A percentile compares a stretch with the other conserved stretches of the same genome.
phyloP scores from a whole-genome alignment of 2,888 invertebrate species.

The Papilio elwesi region DNA sequence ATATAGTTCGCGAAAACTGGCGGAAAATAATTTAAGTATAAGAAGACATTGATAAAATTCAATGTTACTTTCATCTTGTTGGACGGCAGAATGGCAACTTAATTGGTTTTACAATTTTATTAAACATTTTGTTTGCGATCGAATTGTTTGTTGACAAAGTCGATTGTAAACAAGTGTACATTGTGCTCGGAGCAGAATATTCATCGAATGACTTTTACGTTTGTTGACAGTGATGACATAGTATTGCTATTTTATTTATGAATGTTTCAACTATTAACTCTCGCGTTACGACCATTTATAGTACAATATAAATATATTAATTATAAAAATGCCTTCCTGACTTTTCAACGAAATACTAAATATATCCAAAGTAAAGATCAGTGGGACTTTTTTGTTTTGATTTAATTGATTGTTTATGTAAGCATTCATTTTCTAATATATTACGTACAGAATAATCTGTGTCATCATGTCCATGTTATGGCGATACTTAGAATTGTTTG shows the following conservation, averaged over 20 bases:
- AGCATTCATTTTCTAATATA: too few species aligned
- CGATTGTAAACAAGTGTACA: conserved; percentile 57
- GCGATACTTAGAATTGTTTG: too few species aligned
- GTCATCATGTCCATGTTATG: too few species aligned
- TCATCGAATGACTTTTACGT: conserved; percentile 22
- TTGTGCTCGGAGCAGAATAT: conserved; percentile 21
- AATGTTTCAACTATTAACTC: conserved; percentile 24
- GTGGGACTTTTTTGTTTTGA: too few species aligned
- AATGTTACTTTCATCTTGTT: conserved; percentile 58
- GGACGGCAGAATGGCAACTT: conserved; percentile 48
- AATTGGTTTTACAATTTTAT: conserved; percentile 58
- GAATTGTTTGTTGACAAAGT: conserved; percentile 50
- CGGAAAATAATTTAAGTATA: conserved; percentile 51
- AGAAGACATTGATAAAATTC: conserved; percentile 48
- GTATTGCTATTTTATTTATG: conserved; percentile 18
- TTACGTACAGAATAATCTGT: too few species aligned
- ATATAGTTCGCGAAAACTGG: conserved; percentile 56
- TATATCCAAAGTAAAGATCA: not conserved
- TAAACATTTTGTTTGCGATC: conserved; percentile 45
- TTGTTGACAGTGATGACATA: conserved; percentile 21
- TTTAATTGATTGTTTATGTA: too few species aligned
- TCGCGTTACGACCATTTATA: not conserved
- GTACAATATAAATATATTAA: too few species aligned
- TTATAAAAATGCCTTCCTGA: too few species aligned
- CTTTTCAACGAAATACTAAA: not conserved